These are phyloP conservation scores for Hylaeus anthracinus DNA, from an alignment of 1,140 invertebrate genomes.

Conservation along the genomic window DNA sequence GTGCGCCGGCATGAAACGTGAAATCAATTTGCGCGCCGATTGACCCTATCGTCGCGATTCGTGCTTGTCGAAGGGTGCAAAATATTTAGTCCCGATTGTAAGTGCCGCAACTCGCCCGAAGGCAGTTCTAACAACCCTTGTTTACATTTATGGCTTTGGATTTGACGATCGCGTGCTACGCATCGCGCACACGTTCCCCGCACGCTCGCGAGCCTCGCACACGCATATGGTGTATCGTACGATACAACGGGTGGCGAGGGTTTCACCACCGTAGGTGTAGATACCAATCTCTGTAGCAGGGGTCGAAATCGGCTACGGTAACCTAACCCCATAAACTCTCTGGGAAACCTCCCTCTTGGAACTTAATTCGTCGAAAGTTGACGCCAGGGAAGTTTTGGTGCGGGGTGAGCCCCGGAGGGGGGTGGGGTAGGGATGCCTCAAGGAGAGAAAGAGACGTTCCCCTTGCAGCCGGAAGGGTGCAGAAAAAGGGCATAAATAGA, in stretches of 20 bases:
- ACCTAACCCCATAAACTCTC: constrained; percentile 74
- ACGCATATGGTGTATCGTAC: constrained; percentile 22
- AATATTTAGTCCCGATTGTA: constrained; percentile 76
- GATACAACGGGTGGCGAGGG: constrained; percentile 8
- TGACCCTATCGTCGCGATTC: not conserved
- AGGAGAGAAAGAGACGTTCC: not conserved
- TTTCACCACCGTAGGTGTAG: constrained; percentile 64
- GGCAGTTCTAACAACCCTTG: constrained; percentile 77
- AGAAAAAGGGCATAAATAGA: not conserved
- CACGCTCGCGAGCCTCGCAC: not conserved
- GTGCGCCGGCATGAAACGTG: not conserved
- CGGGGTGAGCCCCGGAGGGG: not conserved
- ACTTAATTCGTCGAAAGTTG: constrained; percentile 76
- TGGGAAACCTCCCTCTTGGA: constrained; percentile 61
- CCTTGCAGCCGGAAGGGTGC: not conserved
- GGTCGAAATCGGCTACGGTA: constrained; percentile 74
- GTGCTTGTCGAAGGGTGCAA: constrained; percentile 66
- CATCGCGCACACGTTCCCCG: constrained; percentile 23
- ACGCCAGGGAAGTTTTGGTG: constrained; percentile 38
- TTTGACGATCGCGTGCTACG: constrained; percentile 75
- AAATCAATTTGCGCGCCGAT: constrained; percentile 36
- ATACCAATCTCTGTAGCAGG: constrained; percentile 75
- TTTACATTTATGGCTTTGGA: constrained; percentile 79
- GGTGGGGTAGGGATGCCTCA: not conserved
- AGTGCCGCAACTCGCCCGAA: constrained; percentile 66